A percentile compares a stretch with the other conserved stretches of the same genome.
Conservation (phyloP, 2,888 invertebrate species). For the Anthoptus insignis region DNA sequence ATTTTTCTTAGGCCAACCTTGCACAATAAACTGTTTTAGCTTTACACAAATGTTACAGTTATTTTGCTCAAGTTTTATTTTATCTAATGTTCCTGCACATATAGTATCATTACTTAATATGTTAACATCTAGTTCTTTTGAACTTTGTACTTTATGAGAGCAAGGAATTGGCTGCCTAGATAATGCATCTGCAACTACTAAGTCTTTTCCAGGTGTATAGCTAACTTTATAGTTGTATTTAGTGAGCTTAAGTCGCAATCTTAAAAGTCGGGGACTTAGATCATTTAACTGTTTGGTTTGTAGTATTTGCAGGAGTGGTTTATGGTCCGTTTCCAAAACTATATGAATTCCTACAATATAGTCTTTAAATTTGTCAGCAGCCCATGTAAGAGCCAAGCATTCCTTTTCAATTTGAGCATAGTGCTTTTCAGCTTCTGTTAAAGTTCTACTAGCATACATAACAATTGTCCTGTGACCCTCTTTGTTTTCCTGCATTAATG, state of each 20-base stretch:
- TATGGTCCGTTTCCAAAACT: too few species aligned
- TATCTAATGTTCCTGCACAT: background rate
- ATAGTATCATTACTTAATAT: background rate
- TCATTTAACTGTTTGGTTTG: slow-evolving; percentile 5
- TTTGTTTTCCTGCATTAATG: background rate
- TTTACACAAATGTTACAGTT: background rate
- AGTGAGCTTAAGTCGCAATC: background rate
- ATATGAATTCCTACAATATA: background rate
- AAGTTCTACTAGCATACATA: background rate
- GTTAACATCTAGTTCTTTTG: background rate
- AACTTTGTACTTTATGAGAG: background rate
- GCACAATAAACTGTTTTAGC: background rate
- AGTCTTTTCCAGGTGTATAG: background rate
- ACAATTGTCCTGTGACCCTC: background rate
- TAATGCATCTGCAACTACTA: background rate
- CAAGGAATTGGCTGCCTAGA: background rate
- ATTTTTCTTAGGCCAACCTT: background rate
- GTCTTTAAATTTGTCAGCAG: background rate
- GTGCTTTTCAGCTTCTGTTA: background rate
- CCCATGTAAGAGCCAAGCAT: slow-evolving; percentile 2
- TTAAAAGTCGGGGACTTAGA: background rate
- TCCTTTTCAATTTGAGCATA: background rate
- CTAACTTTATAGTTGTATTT: background rate
- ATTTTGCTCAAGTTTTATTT: background rate
- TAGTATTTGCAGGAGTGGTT: background rate